Evolutionary conservation across 2,888 invertebrate species (phyloP), one percentile per base, ranked within the genome.

Genomic region (Carpatolechia fugitivella): DNA sequence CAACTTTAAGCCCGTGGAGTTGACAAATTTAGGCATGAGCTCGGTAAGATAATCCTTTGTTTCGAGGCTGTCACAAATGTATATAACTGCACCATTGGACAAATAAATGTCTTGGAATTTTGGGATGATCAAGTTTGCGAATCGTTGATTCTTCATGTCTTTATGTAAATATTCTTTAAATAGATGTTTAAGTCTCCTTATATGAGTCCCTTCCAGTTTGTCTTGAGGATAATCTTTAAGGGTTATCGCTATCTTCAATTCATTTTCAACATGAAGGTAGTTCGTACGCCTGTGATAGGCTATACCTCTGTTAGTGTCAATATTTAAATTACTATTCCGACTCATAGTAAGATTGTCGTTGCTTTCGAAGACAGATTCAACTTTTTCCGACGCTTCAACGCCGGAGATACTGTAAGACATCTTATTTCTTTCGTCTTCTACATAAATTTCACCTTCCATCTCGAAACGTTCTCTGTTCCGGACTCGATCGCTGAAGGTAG

Each of bases 281-380:
- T 89, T 89, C 0, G 89, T 89, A 18, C 89, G 73, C 63, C 89
- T 80, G 55, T 88, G 80, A 53, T 88, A 89, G 0, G 88, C 85
- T 7, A 87, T 83, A 0, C 88, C 86, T 68, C 86, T 74, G 38
- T 81, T 85, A 52, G 85, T 86, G 52, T 87, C 85, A 8, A 87
- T 85, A 33, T 85, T 83, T 5, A 88, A 59, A 53, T 79, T 79
- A 40, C 83, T 81, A 36, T 71, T 74, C 50, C 78, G 77, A 11
- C 74, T 70, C 1, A 79, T 57, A 11, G 60, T 68, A 2, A 85
- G 63, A 58, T 80, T 80, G 3, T 82, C 82, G 40, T 64, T 74
- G 59, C 83, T 87, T 59, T 78, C 84, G 11, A 72, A 65, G 20
- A 79, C 48, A 0, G 83, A 84, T 35, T 82, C 85, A 0, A 79